These are phyloP conservation scores for Yasuhikotakia modesta DNA, from an alignment of 2,797 vertebrate genomes.

Conservation along the genomic window DNA sequence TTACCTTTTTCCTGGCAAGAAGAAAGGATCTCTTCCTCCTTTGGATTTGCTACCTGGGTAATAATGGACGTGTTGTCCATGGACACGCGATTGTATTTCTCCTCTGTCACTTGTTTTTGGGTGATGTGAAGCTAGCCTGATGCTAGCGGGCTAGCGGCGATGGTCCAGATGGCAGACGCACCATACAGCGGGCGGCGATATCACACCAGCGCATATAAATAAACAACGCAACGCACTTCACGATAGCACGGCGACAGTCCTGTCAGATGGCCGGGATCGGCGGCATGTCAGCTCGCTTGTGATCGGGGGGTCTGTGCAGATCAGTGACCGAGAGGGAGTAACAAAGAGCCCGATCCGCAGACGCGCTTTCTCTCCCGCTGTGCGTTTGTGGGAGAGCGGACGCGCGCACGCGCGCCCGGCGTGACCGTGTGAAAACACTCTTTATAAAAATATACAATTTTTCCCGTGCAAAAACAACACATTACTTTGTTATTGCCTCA, in stretches of 20 bases:
- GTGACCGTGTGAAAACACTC: slow-evolving; percentile 9
- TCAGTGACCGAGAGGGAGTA: slow-evolving; percentile 29
- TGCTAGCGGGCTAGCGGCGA: slow-evolving; percentile 69
- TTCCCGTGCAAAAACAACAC: neutral
- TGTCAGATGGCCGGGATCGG: slow-evolving; percentile 1
- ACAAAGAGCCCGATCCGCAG: slow-evolving; percentile 36
- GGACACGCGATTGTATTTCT: slow-evolving; percentile 81
- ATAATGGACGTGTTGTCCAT: slow-evolving; percentile 99
- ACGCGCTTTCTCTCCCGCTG: slow-evolving; percentile 13
- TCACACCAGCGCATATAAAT: slow-evolving; percentile 68
- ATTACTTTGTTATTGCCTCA: neutral
- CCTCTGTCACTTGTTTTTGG: slow-evolving; percentile 59
- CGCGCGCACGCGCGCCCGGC: neutral
- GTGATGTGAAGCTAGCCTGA: slow-evolving; percentile 69
- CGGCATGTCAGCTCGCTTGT: slow-evolving; percentile 29
- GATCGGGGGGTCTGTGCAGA: slow-evolving; percentile 2
- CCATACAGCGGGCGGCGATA: slow-evolving; percentile 61
- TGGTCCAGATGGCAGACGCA: slow-evolving; percentile 56
- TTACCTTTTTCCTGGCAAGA: slow-evolving; percentile 83
- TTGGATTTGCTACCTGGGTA: slow-evolving; percentile 99
- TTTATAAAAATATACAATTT: neutral
- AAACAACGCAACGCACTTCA: slow-evolving; percentile 13
- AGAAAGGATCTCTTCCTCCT: slow-evolving; percentile 93
- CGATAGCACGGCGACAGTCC: slow-evolving; percentile 35
- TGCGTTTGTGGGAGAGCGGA: neutral